phyloP scores from a whole-genome alignment of 2,113 vertebrate species.

The Centropristis striata region DNA sequence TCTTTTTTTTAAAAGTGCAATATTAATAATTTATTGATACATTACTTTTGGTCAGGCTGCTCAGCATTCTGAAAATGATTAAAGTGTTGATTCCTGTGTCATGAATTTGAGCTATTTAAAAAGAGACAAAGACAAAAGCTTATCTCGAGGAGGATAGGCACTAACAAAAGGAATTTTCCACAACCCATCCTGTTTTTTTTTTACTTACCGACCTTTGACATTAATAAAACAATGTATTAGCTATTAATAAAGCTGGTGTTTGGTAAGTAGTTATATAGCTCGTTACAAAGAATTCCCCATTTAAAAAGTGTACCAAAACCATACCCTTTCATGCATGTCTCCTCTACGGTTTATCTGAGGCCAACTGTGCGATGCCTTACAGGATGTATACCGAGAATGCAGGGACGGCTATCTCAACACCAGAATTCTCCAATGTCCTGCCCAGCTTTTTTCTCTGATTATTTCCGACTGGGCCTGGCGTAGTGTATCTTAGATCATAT shows the following conservation, averaged over 20 bases:
- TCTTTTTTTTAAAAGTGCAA: no score
- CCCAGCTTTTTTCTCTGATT: conserved; percentile 7
- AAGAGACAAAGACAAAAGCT: no score
- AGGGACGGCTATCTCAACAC: conserved; percentile 8
- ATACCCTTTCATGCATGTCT: neutral
- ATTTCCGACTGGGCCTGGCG: neutral
- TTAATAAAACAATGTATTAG: neutral
- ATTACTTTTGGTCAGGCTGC: no score
- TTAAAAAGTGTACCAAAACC: neutral
- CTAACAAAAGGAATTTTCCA: no score
- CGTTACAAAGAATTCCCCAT: neutral
- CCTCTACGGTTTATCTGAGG: neutral
- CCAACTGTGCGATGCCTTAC: neutral
- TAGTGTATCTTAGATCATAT: neutral
- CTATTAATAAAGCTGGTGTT: neutral
- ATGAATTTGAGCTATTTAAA: no score
- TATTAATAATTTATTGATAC: no score
- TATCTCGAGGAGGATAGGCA: no score
- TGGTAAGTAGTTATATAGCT: neutral
- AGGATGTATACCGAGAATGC: conserved; percentile 13
- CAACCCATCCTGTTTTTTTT: no score
- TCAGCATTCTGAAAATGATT: no score
- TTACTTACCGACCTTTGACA: neutral
- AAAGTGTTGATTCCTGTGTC: no score
- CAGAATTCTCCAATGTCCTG: conserved; percentile 1